A percentile compares a stretch with the other conserved stretches of the same genome.
Conservation (phyloP, 2,797 vertebrate genomes). For the Diglossa cyanea region DNA sequence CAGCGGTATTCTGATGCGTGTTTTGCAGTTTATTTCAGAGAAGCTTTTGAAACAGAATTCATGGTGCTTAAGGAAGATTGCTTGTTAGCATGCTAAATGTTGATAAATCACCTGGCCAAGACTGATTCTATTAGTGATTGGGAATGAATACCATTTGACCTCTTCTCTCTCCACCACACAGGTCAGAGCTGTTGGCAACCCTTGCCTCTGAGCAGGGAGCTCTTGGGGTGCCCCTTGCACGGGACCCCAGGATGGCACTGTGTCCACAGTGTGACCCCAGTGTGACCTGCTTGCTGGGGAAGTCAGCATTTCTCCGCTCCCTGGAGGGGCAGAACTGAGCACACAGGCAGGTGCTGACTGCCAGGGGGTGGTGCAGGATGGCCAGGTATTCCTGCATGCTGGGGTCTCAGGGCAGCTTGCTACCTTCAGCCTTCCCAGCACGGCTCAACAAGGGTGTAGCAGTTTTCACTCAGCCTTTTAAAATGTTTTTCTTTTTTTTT, state of each 20-base stretch:
- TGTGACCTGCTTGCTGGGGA: neutral
- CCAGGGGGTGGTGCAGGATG: neutral
- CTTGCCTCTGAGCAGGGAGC: neutral
- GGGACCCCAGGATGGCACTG: accelerated
- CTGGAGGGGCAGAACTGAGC: neutral
- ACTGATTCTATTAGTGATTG: neutral
- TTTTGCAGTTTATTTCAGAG: neutral
- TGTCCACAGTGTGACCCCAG: neutral
- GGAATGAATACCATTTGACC: neutral
- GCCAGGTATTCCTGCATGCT: neutral
- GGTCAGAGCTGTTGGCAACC: neutral
- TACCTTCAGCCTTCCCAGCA: neutral
- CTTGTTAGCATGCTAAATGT: neutral
- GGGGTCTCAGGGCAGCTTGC: neutral
- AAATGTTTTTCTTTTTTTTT: neutral
- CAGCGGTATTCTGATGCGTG: accelerated
- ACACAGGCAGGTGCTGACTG: neutral
- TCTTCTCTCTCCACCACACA: neutral
- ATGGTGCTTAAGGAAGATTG: neutral
- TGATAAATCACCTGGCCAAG: neutral
- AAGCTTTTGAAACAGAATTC: neutral
- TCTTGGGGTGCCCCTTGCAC: neutral
- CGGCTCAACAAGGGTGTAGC: neutral
- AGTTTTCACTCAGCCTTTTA: neutral
- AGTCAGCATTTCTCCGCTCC: neutral